These are phyloP conservation scores for Caenorhabditis elegans DNA, from an alignment of 1,140 invertebrate genomes.

Conservation along the genomic window WBcel235 BX284602.5:14543501-14544000, in stretches of 20 bases:
- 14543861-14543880: too few species aligned
- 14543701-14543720: conserved; percentile 63
- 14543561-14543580: conserved; percentile 61
- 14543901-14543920: too few species aligned
- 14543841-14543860: too few species aligned
- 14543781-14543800: conserved; percentile 66
- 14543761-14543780: conserved; percentile 63
- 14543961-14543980: too few species aligned
- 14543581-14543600: conserved; percentile 61
- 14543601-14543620: conserved; percentile 60
- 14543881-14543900: too few species aligned
- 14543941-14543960: too few species aligned
- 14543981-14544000: too few species aligned
- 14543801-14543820: conserved; percentile 56
- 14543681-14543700: conserved; percentile 62
- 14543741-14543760: conserved; percentile 62
- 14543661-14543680: conserved; percentile 64
- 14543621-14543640: conserved; percentile 63
- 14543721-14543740: conserved; percentile 65
- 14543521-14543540: conserved; percentile 60
- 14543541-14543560: conserved; percentile 66
- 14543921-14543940: too few species aligned
- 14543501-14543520: conserved; percentile 62
- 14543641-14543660: conserved; percentile 64
- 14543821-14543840: too few species aligned